Evolutionary conservation across 2,113 vertebrate genomes (phyloP).

Genomic region (Vicugna pacos): DNA sequence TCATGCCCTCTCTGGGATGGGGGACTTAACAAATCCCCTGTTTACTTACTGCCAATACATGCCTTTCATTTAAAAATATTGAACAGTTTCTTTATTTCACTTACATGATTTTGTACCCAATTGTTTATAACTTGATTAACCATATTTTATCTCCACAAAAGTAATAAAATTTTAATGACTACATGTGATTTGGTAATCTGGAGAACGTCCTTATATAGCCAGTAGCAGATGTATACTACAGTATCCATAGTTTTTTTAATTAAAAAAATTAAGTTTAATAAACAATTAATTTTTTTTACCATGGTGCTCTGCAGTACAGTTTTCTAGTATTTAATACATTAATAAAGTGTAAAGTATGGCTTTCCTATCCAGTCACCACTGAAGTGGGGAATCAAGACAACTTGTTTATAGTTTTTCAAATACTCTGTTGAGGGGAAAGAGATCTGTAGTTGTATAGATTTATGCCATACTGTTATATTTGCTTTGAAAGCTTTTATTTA

Average conservation of each 20-base stretch:
- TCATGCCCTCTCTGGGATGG: neutral
- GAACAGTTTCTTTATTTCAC: slow-evolving; percentile 26
- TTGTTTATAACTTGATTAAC: slow-evolving; percentile 40
- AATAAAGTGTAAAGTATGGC: neutral
- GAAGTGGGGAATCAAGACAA: neutral
- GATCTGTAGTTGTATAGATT: neutral
- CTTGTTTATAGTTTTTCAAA: neutral
- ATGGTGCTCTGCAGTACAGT: neutral
- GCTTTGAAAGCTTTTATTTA: neutral
- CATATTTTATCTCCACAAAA: slow-evolving; percentile 39
- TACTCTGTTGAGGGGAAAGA: neutral
- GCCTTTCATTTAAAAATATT: slow-evolving; percentile 40
- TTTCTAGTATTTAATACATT: slow-evolving; percentile 28
- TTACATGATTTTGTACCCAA: neutral
- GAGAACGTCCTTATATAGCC: neutral
- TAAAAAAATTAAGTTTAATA: slow-evolving; percentile 40
- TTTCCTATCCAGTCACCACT: neutral
- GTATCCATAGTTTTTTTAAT: neutral
- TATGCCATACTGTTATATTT: neutral
- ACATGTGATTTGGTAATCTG: neutral
- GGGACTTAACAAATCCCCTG: neutral
- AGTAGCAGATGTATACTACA: neutral
- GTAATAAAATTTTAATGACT: neutral
- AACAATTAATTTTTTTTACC: neutral
- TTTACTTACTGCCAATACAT: neutral